These are phyloP conservation scores for Tursiops truncatus DNA, from an alignment of 2,113 vertebrate genomes.

Conservation along the genomic window DNA sequence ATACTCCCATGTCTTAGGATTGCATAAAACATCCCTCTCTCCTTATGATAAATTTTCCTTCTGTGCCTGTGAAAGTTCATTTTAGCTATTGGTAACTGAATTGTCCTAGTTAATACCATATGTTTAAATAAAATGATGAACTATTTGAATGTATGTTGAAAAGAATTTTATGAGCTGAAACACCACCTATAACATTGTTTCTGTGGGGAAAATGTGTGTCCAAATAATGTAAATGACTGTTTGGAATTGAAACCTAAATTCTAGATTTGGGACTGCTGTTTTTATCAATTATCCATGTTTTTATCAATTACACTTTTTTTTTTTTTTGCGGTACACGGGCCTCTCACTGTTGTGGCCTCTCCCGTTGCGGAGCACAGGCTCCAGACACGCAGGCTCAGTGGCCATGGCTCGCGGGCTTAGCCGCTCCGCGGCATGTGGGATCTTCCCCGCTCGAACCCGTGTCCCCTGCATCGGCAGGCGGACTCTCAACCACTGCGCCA, in stretches of 20 bases:
- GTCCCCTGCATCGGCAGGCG: no score
- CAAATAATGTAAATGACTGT: neutral
- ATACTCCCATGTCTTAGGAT: neutral
- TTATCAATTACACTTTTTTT: neutral
- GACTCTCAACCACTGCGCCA: no score
- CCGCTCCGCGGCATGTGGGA: no score
- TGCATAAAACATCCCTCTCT: neutral
- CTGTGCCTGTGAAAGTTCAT: neutral
- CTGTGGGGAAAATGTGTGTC: neutral
- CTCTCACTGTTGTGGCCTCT: no score
- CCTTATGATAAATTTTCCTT: neutral
- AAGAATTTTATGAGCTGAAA: constrained; percentile 16
- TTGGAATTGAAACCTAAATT: constrained; percentile 9
- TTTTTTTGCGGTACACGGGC: no score
- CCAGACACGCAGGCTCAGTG: no score
- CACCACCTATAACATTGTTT: neutral
- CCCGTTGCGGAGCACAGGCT: no score
- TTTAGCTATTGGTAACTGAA: neutral
- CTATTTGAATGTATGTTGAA: neutral
- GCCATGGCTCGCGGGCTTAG: no score
- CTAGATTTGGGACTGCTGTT: neutral
- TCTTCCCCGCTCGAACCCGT: no score
- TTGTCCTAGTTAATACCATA: neutral
- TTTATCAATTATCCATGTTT: neutral
- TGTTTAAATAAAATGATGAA: neutral